Conservation (phyloP, 2,888 invertebrate genomes). For the Mycalesis mineus region DNA sequence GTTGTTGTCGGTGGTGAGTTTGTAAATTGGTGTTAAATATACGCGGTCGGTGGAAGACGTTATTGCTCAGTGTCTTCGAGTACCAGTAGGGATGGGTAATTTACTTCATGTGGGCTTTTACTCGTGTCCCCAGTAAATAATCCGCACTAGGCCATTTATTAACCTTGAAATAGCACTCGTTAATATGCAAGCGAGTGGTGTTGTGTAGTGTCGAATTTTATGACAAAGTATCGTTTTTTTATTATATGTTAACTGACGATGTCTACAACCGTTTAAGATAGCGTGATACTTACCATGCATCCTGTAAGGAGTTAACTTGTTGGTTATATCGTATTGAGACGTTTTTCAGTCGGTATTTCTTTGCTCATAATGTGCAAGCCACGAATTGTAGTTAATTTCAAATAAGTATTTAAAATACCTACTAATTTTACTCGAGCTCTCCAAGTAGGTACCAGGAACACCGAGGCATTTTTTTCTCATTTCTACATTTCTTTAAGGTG, state of each 20-base stretch:
- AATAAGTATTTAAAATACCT: no score
- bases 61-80: constrained; percentile 67
- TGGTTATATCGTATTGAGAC: no score
- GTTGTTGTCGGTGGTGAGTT: constrained; percentile 3
- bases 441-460: no score
- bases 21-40: constrained; percentile 51
- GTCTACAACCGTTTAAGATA: no score
- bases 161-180: constrained; percentile 29
- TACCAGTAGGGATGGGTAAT: constrained; percentile 45
- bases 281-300: no score
- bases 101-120: constrained; percentile 31
- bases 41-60: constrained; percentile 56
- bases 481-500: no score
- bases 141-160: constrained; percentile 32
- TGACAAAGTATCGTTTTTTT: not conserved
- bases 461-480: no score
- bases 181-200: constrained; percentile 16
- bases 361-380: no score
- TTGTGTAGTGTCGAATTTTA: constrained; percentile 14
- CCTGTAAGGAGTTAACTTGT: no score
- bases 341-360: no score
- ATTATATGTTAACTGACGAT: not conserved
- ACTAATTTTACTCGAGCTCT: no score
- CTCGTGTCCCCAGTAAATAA: constrained; percentile 32
- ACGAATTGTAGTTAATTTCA: no score